These are phyloP conservation scores for Tiliqua scincoides DNA, from an alignment of 2,113 vertebrate genomes.

Conservation along the genomic window DNA sequence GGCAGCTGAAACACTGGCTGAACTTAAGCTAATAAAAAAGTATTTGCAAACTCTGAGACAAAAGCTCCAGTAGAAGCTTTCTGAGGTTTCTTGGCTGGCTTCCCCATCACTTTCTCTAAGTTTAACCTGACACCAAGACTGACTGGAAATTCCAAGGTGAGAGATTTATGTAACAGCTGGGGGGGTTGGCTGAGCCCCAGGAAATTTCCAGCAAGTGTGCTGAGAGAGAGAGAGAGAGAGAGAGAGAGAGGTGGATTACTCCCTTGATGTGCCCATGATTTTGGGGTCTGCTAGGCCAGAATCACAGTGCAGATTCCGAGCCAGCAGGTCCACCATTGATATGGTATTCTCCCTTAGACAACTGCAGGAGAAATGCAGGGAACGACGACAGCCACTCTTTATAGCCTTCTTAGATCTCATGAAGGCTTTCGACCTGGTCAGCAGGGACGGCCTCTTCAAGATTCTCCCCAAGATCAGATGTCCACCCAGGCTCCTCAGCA, in stretches of 20 bases:
- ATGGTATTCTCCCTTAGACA: no score
- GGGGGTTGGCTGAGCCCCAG: neutral
- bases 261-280: neutral
- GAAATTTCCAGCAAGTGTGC: neutral
- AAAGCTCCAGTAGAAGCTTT: neutral
- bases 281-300: neutral
- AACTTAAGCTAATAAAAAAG: neutral
- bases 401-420: no score
- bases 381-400: no score
- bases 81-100: neutral
- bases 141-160: conserved; percentile 3
- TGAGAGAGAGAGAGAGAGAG: no score
- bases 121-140: neutral
- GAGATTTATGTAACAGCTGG: conserved; percentile 34
- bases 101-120: neutral
- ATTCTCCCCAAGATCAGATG: no score
- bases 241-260: neutral
- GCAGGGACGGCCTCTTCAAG: no score
- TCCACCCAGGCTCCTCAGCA: no score
- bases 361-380: no score
- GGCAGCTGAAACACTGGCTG: neutral
- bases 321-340: no score
- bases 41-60: neutral
- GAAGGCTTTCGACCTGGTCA: no score
- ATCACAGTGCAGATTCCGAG: no score